Conservation (phyloP, 2,888 invertebrate genomes). For the Dicycla oo region DNA sequence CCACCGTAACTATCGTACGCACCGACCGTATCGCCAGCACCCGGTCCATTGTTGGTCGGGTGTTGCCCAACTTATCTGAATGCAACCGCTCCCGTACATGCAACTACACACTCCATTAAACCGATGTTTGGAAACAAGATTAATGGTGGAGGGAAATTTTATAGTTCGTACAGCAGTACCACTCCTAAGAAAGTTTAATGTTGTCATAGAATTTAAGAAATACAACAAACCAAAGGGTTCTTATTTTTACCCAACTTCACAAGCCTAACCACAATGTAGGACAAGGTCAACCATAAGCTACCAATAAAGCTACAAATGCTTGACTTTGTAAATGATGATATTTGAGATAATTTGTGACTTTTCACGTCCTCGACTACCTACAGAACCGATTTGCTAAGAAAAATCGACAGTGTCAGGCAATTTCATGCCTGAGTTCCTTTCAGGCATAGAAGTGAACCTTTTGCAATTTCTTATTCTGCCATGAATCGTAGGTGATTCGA, state of each 20-base stretch:
- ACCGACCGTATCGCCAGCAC: conserved; percentile 58
- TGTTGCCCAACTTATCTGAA: conserved; percentile 69
- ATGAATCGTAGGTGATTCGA: conserved; percentile 3
- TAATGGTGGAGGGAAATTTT: conserved; percentile 67
- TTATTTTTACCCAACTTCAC: background rate
- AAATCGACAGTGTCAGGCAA: background rate
- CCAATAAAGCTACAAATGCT: too few relatives aligned
- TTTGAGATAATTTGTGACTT: background rate
- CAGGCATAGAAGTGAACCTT: conserved; percentile 12
- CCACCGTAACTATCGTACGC: conserved; percentile 64
- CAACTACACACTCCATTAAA: conserved; percentile 81
- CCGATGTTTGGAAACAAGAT: conserved; percentile 82
- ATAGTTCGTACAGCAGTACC: conserved; percentile 33
- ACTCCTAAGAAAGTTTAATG: conserved; percentile 39
- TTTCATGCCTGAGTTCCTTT: background rate
- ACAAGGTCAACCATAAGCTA: background rate
- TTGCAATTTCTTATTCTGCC: background rate
- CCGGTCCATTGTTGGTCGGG: conserved; percentile 54
- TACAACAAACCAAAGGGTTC: background rate
- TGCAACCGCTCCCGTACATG: conserved; percentile 81
- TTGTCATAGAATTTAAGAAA: background rate
- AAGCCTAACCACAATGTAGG: background rate
- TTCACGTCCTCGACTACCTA: too few relatives aligned
- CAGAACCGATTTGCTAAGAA: background rate
- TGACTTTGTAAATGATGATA: too few relatives aligned